phyloP scores from a whole-genome alignment of 1,140 invertebrate genomes.

The Colletes latitarsis region DNA sequence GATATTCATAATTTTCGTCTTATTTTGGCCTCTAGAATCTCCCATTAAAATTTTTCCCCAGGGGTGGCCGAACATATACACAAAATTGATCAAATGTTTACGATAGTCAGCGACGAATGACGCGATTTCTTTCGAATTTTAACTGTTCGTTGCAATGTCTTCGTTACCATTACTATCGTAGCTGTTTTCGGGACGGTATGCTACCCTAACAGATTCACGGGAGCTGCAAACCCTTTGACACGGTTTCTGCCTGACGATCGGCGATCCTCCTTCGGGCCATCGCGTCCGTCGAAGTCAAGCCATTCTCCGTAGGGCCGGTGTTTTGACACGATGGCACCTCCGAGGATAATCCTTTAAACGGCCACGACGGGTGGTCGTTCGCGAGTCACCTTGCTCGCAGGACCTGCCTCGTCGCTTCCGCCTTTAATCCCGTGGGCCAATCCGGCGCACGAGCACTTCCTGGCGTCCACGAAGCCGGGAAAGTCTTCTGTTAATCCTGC shows the following conservation, averaged over 20 bases:
- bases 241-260: neutral
- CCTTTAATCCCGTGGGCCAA: constrained; percentile 68
- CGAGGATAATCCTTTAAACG: constrained; percentile 78
- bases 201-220: neutral
- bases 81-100: too few species aligned
- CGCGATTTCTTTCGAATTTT: too few species aligned
- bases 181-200: neutral
- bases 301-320: constrained; percentile 64
- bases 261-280: neutral
- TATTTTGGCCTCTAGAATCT: too few species aligned
- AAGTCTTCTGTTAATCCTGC: constrained; percentile 36
- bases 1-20: too few species aligned
- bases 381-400: constrained; percentile 60
- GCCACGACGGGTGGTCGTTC: constrained; percentile 70
- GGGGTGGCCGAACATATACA: too few species aligned
- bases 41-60: too few species aligned
- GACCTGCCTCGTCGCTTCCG: constrained; percentile 49
- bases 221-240: neutral
- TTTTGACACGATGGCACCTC: constrained; percentile 79
- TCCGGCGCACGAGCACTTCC: constrained; percentile 51
- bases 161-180: neutral
- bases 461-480: constrained; percentile 16
- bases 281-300: constrained; percentile 70
- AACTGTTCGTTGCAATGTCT: too few species aligned
- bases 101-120: too few species aligned